These are phyloP conservation scores for Larimichthys polyactis DNA, from an alignment of 2,113 vertebrate genomes.

Conservation along the genomic window DNA sequence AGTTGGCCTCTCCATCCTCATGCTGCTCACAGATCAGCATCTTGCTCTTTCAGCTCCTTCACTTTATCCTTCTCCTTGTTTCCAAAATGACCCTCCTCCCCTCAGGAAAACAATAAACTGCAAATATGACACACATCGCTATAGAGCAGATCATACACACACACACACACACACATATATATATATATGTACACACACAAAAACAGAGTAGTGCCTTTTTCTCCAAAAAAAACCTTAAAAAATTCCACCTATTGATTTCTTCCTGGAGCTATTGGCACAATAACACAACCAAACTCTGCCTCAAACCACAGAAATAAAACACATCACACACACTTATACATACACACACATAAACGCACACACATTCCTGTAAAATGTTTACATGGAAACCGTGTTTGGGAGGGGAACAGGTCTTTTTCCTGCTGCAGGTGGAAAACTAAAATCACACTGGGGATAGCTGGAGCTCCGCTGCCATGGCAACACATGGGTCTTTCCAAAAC, in stretches of 20 bases:
- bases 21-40: constrained; percentile 39
- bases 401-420: constrained; percentile 61
- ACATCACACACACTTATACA: constrained; percentile 27
- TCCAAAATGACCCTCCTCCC: constrained; percentile 2
- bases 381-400: constrained; percentile 69
- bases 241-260: constrained; percentile 49
- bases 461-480: constrained; percentile 58
- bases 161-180: neutral
- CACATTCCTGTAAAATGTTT: constrained; percentile 63
- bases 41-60: constrained; percentile 18
- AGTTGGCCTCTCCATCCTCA: constrained; percentile 45
- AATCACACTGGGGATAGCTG: constrained; percentile 49
- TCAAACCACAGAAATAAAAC: constrained; percentile 10
- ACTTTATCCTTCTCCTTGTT: constrained; percentile 25
- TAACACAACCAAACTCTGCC: constrained; percentile 23
- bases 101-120: neutral
- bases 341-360: constrained; percentile 16
- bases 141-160: neutral
- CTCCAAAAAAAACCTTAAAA: neutral
- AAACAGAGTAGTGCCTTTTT: neutral
- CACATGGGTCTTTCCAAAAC: constrained; percentile 61
- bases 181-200: neutral
- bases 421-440: constrained; percentile 75
- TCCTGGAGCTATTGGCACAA: constrained; percentile 49
- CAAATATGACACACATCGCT: constrained; percentile 20